Percentiles rank a stretch among this genome's conserved stretches.
These are phyloP conservation scores for Ceratotherium simum DNA, from an alignment of 2,113 vertebrate genomes.

Conservation along the genomic window DNA sequence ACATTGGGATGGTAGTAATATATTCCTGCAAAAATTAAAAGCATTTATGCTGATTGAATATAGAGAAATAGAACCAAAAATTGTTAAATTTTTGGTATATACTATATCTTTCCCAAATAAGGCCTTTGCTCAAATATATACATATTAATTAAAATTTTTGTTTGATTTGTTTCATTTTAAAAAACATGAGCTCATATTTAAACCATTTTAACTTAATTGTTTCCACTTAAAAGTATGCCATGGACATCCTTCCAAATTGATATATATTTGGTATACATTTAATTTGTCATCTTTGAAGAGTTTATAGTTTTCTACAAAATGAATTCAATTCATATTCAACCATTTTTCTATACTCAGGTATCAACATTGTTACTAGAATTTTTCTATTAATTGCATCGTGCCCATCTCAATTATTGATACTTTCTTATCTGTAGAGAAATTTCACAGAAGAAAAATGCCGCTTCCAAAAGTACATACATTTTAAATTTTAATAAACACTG, in stretches of 20 bases:
- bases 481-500: slow-evolving; percentile 25
- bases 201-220: background rate
- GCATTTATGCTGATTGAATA: background rate
- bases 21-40: background rate
- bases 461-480: background rate
- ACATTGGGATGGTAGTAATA: background rate
- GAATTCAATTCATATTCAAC: background rate
- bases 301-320: background rate
- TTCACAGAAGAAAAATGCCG: background rate
- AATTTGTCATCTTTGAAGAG: background rate
- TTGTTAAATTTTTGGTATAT: background rate
- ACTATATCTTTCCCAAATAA: background rate
- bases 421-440: background rate
- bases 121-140: background rate
- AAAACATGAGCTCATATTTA: background rate
- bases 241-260: background rate
- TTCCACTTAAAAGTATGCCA: background rate
- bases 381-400: background rate
- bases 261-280: background rate
- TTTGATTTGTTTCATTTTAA: background rate
- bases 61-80: background rate
- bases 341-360: background rate
- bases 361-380: background rate
- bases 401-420: background rate
- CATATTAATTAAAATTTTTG: background rate